These are phyloP conservation scores for Petrolisthes manimaculis DNA, from an alignment of 2,888 invertebrate species.

Conservation along the genomic window DNA sequence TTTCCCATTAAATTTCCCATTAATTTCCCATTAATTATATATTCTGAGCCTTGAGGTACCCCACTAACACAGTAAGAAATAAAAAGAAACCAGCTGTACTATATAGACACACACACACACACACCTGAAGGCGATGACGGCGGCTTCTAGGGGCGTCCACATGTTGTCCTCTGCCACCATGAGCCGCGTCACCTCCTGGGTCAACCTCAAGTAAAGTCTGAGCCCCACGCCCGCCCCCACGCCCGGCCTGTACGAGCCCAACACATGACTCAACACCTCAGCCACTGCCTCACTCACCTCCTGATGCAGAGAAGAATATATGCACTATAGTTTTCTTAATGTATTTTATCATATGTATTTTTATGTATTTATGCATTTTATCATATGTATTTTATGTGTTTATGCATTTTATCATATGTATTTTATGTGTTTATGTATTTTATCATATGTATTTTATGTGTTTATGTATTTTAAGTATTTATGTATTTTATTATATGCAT, in stretches of 20 bases:
- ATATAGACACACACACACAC: constrained; percentile 3
- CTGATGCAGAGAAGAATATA: background rate
- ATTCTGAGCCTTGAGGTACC: no score
- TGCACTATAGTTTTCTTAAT: no score
- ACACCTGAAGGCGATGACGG: constrained; percentile 48
- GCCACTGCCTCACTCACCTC: constrained; percentile 42
- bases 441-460: no score
- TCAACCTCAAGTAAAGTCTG: constrained; percentile 30
- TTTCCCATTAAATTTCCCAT: no score
- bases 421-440: no score
- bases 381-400: no score
- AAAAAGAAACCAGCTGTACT: background rate
- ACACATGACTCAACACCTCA: constrained; percentile 39
- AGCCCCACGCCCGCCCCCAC: constrained; percentile 11
- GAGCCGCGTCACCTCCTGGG: constrained; percentile 24
- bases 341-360: no score
- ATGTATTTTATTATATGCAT: no score
- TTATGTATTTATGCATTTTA: no score
- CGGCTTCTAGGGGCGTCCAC: constrained; percentile 30
- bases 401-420: no score
- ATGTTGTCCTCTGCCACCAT: background rate
- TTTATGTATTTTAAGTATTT: no score
- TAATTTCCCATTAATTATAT: no score
- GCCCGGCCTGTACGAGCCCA: constrained; percentile 21
- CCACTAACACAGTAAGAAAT: background rate